Evolutionary conservation across 2,113 vertebrate genomes (phyloP).

Genomic region (Conger conger): DNA sequence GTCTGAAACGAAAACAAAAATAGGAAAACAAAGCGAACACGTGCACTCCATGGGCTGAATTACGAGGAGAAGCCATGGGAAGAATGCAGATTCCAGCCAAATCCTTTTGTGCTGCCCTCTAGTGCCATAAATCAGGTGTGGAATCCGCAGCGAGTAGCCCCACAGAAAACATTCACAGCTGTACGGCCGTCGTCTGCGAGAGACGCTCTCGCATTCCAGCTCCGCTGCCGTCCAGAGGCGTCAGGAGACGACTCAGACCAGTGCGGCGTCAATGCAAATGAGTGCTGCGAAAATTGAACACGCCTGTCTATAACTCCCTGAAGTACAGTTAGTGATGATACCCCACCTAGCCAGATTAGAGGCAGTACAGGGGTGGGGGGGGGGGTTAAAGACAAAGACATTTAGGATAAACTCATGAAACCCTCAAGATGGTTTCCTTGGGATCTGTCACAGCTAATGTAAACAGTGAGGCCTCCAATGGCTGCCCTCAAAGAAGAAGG

Average conservation of each 20-base stretch:
- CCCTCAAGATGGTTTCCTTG: background rate
- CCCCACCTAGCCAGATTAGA: background rate
- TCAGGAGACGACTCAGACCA: background rate
- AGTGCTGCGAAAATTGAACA: background rate
- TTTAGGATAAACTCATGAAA: background rate
- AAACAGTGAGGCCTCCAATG: background rate
- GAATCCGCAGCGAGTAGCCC: constrained; percentile 1
- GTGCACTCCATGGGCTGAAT: background rate
- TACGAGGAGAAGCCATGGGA: background rate
- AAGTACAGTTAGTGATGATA: background rate
- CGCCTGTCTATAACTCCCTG: background rate
- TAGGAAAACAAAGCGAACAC: background rate
- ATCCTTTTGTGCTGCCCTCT: constrained; percentile 33
- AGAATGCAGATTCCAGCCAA: background rate
- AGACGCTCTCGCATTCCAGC: background rate
- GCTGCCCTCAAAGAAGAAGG: background rate
- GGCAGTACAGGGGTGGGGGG: background rate
- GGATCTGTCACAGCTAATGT: background rate
- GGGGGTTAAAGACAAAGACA: background rate
- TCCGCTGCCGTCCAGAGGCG: background rate
- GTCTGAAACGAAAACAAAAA: background rate
- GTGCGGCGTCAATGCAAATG: background rate
- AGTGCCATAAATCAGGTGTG: constrained; percentile 16
- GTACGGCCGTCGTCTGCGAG: constrained; percentile 15
- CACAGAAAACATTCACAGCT: constrained; percentile 1